phyloP scores from a whole-genome alignment of 2,888 invertebrate species.

The Drosophila kambysellisi region DNA sequence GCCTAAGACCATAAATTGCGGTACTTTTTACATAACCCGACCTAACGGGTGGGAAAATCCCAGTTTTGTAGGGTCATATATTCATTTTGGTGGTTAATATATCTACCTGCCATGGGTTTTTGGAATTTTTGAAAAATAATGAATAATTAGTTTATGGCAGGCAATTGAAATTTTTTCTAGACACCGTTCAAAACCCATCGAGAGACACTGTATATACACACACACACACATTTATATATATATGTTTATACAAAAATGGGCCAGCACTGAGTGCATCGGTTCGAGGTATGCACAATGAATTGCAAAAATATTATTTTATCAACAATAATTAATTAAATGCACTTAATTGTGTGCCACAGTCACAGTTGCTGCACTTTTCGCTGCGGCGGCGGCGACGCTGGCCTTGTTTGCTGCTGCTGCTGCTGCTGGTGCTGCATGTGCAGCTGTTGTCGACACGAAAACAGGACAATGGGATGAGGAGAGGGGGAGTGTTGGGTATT shows the following conservation, averaged over 20 bases:
- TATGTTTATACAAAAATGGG: background rate
- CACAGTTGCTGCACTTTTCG: conserved; percentile 43
- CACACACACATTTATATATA: background rate
- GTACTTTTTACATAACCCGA: no score
- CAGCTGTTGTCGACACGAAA: conserved; percentile 56
- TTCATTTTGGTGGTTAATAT: no score
- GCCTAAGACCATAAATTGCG: no score
- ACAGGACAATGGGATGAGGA: background rate
- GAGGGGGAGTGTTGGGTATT: background rate
- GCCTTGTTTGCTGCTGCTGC: conserved; percentile 31
- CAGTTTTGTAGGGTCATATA: no score
- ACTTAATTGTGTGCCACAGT: conserved; percentile 77
- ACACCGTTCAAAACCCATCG: no score
- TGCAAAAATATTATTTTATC: conserved; percentile 81
- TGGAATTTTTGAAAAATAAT: no score
- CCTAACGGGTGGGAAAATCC: no score
- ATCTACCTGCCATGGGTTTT: no score
- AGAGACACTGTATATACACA: background rate
- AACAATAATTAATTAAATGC: conserved; percentile 81
- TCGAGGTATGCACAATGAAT: conserved; percentile 72
- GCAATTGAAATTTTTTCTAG: no score
- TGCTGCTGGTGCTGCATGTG: conserved; percentile 21
- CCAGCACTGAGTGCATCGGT: conserved; percentile 21
- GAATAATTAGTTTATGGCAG: no score
- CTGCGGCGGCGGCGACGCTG: conserved; percentile 6